These are phyloP conservation scores for Drosophila melanogaster DNA, from an alignment of 1,140 invertebrate species.

Conservation along the genomic window Release_6_plus_ISO1_MT NT_033777.3:25310501-25311000, in stretches of 20 bases:
- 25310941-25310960: no score
- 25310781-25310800: slow-evolving; percentile 5
- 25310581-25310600: slow-evolving; percentile 56
- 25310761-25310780: slow-evolving; percentile 14
- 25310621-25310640: slow-evolving; percentile 22
- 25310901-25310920: neutral
- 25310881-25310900: neutral
- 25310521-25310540: slow-evolving; percentile 30
- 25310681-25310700: slow-evolving; percentile 21
- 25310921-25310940: neutral
- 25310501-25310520: slow-evolving; percentile 18
- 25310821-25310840: slow-evolving; percentile 38
- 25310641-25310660: slow-evolving; percentile 57
- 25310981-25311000: neutral
- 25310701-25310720: slow-evolving; percentile 33
- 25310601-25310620: slow-evolving; percentile 45
- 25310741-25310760: slow-evolving; percentile 27
- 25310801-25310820: slow-evolving; percentile 26
- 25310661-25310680: slow-evolving; percentile 16
- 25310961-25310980: no score
- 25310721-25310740: slow-evolving; percentile 44
- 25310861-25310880: slow-evolving; percentile 4
- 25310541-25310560: slow-evolving; percentile 39
- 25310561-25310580: slow-evolving; percentile 35
- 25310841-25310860: slow-evolving; percentile 17